A percentile compares a stretch with the other conserved stretches of the same genome.
phyloP scores from a whole-genome alignment of 2,797 vertebrate genomes.

The Tinamus major region DNA sequence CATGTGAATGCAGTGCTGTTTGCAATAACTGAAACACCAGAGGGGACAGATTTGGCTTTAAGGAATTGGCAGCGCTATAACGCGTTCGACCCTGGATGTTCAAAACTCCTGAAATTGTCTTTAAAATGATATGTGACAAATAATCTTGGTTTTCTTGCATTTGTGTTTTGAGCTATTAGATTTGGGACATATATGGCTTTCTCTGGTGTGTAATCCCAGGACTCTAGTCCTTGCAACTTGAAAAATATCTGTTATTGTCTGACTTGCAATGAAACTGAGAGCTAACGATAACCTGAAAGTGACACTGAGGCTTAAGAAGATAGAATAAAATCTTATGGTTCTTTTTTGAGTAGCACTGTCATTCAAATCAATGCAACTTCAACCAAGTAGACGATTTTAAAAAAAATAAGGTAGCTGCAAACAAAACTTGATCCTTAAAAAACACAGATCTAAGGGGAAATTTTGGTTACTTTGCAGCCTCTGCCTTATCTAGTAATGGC shows the following conservation, averaged over 20 bases:
- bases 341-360: not conserved
- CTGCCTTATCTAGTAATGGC: constrained; percentile 65
- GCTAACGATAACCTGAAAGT: not conserved
- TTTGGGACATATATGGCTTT: not conserved
- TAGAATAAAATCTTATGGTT: not conserved
- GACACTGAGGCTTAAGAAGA: not conserved
- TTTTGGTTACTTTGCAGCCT: constrained; percentile 33
- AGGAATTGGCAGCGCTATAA: not conserved
- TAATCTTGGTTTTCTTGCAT: not conserved
- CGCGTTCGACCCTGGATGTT: not conserved
- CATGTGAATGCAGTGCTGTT: not conserved
- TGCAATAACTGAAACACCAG: not conserved
- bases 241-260: constrained; percentile 13
- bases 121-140: not conserved
- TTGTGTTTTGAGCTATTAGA: not conserved
- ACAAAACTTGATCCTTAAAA: constrained; percentile 6
- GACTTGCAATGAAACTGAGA: not conserved
- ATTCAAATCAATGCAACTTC: not conserved
- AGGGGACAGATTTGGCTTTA: constrained; percentile 25
- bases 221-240: not conserved
- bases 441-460: not conserved
- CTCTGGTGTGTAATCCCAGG: not conserved
- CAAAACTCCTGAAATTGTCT: not conserved
- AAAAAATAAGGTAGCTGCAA: not conserved
- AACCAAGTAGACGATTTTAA: not conserved